A percentile compares a stretch with the other conserved stretches of the same genome.
phyloP scores from a whole-genome alignment of 2,888 invertebrate species.

The Adineta ricciae region DNA sequence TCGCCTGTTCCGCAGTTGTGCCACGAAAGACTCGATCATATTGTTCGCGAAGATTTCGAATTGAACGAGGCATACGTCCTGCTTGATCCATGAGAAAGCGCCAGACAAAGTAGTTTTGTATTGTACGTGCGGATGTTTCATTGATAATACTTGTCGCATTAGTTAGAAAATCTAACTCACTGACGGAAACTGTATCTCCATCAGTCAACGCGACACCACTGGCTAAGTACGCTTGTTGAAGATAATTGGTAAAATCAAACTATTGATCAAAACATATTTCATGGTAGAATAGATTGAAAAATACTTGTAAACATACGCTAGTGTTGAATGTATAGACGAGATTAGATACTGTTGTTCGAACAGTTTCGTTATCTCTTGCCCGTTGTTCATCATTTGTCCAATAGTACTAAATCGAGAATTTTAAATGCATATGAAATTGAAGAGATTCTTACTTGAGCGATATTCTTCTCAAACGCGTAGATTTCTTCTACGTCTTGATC shows the following conservation, averaged over 20 bases:
- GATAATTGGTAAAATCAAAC: background rate
- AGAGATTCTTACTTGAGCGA: background rate
- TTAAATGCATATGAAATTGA: too few relatives aligned
- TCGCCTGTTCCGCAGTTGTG: slow-evolving; percentile 58
- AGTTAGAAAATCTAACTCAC: background rate
- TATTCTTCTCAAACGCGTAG: slow-evolving; percentile 23
- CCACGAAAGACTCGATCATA: slow-evolving; percentile 40
- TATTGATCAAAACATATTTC: background rate
- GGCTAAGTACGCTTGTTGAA: background rate
- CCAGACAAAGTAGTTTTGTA: slow-evolving; percentile 66
- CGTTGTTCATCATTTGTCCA: background rate
- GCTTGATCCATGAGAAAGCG: slow-evolving; percentile 47
- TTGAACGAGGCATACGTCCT: too few relatives aligned
- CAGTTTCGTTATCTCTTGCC: slow-evolving; percentile 28
- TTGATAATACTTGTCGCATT: background rate
- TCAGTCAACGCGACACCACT: background rate
- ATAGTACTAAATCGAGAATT: background rate
- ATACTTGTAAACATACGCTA: background rate
- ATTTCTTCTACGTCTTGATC: slow-evolving; percentile 14
- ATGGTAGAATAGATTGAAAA: background rate
- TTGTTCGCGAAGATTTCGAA: too few relatives aligned
- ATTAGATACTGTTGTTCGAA: background rate
- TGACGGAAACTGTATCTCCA: background rate
- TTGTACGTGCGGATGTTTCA: background rate
- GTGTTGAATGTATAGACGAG: background rate